Base-by-base conservation (phyloP, 1,140 invertebrate genomes). In the Proctacanthus coquilletti region DNA sequence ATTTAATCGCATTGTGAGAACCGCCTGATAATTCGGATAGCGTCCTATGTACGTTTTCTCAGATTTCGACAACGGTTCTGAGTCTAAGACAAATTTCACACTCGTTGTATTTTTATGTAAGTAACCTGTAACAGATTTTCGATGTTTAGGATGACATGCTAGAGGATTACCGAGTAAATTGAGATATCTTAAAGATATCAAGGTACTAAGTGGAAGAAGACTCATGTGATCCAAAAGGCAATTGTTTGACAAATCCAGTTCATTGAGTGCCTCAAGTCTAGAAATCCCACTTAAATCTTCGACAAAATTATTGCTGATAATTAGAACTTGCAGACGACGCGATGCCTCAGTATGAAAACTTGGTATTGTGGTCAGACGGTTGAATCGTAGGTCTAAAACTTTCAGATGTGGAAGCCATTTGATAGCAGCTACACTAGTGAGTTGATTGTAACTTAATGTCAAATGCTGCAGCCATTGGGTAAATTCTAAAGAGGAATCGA, bases 241-340 rank as follows among this genome's bases (percentile, higher is more conserved):
- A 47, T 78, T 78, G 21, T 69, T 66, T 0, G 70, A 70, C 10
- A 78, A 45, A 60, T 77, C 72, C 32, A 77, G 49, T 49, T 71
- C 65, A 3, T 48, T 58, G 4, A 78, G 39, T 44, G 64, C 66
- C 38, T 69, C 64, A 11, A 77, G 47, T 25, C 61, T 59, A 21
- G 64, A 51, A 8, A 72, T 49, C 21, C 60, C 58, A 14, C 45
- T 30, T 1, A 69, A 41, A 38, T 67, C 62, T 20, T 68, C 66
- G 17, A 68, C 56, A 39, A 61, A 70, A 52, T 74, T 74, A 48
- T 71, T 70, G 42, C 64, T 70, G 18, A 74, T 47, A 38, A 72
- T 62, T 3, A 74, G 45, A 4, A 63, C 47, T 48, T 69, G 63
- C 20, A 74, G 44, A 10, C 55, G 62, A 19, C 62, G 60, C 23